Base-by-base conservation (phyloP, 2,797 vertebrate genomes). In the Falco biarmicus region DNA sequence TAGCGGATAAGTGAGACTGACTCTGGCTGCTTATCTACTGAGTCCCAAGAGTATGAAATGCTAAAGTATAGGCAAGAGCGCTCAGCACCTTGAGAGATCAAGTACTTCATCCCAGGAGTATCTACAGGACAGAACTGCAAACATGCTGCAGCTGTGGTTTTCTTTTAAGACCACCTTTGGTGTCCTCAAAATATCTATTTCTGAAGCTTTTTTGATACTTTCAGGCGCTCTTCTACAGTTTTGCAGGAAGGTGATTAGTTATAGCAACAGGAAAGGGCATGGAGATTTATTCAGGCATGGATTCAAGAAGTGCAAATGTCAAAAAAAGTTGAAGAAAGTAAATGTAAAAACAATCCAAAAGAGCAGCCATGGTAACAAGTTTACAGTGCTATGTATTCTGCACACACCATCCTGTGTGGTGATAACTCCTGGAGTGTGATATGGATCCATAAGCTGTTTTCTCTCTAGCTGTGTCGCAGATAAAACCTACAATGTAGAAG, bases 261-360 rank as follows among this genome's bases (percentile, higher is more conserved):
- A 45, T 9, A 83, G 64, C 56, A 50, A 69, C 84, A 37, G 69
- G 84, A 98, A 98, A 98, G 95, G 95, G 87, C 96, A 96, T 5
- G 34, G 45, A 93, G 84, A 96, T 96, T 96, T 94, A 96, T 92
- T 95, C 77, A 91, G 92, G 92, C 84, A 54, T 6, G 57, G 76
- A 85, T 61, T 91, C 39, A 66, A 84, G 93, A 94, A 96, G 91
- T 76, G 70, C 82, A 98, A 98, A 98, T 97, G 96, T 97, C 88
- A 97, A 80, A 95, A 93, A 92, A 90, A 90, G 39, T 12, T 50
- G 87, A 83, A 80, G 69, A 90, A 96, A 91, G 79, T 69, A 69
- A 91, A 91, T 51, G 43, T 70, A 81, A 64, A 61, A 89, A 28
- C 28, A 83, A 32, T 31, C 32, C 53, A 48, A 47, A 91, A 75